phyloP scores from a whole-genome alignment of 1,140 invertebrate species.

The Pseudoatta argentina region DNA sequence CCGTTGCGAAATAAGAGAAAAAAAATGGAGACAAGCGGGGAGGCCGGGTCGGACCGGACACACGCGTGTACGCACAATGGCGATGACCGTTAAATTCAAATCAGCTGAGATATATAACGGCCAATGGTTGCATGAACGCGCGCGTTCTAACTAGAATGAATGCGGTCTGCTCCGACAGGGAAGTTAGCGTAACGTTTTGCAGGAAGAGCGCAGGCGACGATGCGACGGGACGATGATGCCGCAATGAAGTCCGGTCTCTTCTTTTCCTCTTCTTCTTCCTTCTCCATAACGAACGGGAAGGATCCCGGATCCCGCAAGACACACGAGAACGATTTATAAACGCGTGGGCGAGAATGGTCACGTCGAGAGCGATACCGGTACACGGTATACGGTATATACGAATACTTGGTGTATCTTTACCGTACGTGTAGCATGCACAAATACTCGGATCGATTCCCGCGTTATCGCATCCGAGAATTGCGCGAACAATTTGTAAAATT shows the following conservation, averaged over 20 bases:
- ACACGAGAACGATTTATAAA: conserved; percentile 66
- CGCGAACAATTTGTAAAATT: background rate
- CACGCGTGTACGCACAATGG: conserved; percentile 74
- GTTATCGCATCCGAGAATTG: background rate
- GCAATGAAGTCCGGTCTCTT: background rate
- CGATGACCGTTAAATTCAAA: conserved; percentile 83
- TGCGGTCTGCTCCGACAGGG: conserved; percentile 40
- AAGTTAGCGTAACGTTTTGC: conserved; percentile 57
- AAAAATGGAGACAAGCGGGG: conserved; percentile 35
- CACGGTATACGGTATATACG: conserved; percentile 6
- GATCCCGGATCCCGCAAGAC: conserved; percentile 15
- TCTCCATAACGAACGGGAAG: conserved; percentile 24
- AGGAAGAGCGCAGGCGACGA: conserved; percentile 40
- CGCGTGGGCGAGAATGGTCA: conserved; percentile 74
- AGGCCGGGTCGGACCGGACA: conserved; percentile 23
- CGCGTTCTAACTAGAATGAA: conserved; percentile 78
- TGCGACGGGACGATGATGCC: conserved; percentile 21
- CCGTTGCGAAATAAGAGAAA: conserved; percentile 39
- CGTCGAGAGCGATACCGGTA: conserved; percentile 66
- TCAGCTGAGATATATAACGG: conserved; percentile 80
- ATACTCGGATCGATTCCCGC: background rate
- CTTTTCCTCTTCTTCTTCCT: background rate
- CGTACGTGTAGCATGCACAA: no score
- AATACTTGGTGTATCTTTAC: conserved; percentile 2
- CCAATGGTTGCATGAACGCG: conserved; percentile 64